Percentiles rank a stretch among this genome's conserved stretches.
Evolutionary conservation across 2,113 vertebrate genomes (phyloP).

Genomic region (Thalassoma bifasciatum): DNA sequence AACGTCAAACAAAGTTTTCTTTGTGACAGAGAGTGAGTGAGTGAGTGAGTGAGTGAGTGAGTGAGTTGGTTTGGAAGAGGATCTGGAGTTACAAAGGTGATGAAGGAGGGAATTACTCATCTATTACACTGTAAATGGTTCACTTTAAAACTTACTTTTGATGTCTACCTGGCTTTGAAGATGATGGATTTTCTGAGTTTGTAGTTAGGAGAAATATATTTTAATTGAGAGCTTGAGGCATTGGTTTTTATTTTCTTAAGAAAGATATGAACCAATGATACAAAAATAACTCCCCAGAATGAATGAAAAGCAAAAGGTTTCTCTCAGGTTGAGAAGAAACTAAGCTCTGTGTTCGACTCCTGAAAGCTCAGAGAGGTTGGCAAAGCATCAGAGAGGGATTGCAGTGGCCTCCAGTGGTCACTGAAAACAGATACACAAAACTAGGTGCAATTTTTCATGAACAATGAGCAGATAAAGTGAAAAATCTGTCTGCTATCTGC

Average conservation of each 20-base stretch:
- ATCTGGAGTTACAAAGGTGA: too few species aligned
- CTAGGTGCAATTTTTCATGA: neutral
- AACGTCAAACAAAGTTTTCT: too few species aligned
- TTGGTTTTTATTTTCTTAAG: neutral
- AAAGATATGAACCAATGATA: neutral
- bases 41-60: too few species aligned
- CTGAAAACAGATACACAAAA: slow-evolving; percentile 15
- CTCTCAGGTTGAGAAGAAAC: neutral
- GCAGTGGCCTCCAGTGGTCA: slow-evolving; percentile 60
- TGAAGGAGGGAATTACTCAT: too few species aligned
- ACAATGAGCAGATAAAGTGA: neutral
- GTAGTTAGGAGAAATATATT: too few species aligned
- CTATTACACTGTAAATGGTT: too few species aligned
- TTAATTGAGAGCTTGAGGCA: too few species aligned
- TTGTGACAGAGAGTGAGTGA: too few species aligned
- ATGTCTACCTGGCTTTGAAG: too few species aligned
- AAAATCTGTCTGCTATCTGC: neutral
- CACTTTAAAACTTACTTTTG: too few species aligned
- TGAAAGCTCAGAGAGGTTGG: neutral
- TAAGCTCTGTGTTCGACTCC: neutral
- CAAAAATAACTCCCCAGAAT: neutral
- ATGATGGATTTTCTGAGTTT: too few species aligned
- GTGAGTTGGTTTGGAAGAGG: too few species aligned
- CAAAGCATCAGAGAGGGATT: neutral
- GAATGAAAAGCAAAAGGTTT: neutral